Percentiles rank a stretch among this genome's conserved stretches.
These are phyloP conservation scores for Tortricodes alternella DNA, from an alignment of 2,888 invertebrate genomes.

Conservation along the genomic window DNA sequence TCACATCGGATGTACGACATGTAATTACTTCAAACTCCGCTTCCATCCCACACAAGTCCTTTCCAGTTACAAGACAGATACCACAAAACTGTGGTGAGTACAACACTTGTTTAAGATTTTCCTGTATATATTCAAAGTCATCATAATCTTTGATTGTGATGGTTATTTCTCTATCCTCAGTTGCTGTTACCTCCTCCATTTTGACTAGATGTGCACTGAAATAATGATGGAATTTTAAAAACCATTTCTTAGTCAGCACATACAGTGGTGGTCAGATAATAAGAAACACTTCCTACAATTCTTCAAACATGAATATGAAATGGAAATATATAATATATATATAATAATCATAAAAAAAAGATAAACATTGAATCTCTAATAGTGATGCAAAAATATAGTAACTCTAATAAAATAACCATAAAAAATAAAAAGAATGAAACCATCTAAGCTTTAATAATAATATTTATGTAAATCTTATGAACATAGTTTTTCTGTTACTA, in stretches of 20 bases:
- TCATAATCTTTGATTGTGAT: constrained; percentile 12
- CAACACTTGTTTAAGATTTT: constrained; percentile 44
- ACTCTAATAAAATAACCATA: too few relatives aligned
- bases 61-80: constrained; percentile 43
- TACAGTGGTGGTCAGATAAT: neutral
- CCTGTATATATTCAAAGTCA: constrained; percentile 36
- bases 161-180: neutral
- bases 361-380: too few relatives aligned
- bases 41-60: constrained; percentile 41
- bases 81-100: constrained; percentile 46
- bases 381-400: too few relatives aligned
- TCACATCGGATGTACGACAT: constrained; percentile 41
- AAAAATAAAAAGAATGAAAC: too few relatives aligned
- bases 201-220: neutral
- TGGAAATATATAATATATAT: too few relatives aligned
- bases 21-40: constrained; percentile 45
- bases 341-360: too few relatives aligned
- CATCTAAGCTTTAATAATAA: too few relatives aligned
- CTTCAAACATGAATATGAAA: neutral
- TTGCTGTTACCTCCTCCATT: neutral
- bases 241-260: neutral
- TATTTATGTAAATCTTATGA: too few relatives aligned
- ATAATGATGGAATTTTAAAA: neutral
- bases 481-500: too few relatives aligned
- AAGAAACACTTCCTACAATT: neutral